phyloP scores from a whole-genome alignment of 2,113 vertebrate species.

The Poeciliopsis prolifica region DNA sequence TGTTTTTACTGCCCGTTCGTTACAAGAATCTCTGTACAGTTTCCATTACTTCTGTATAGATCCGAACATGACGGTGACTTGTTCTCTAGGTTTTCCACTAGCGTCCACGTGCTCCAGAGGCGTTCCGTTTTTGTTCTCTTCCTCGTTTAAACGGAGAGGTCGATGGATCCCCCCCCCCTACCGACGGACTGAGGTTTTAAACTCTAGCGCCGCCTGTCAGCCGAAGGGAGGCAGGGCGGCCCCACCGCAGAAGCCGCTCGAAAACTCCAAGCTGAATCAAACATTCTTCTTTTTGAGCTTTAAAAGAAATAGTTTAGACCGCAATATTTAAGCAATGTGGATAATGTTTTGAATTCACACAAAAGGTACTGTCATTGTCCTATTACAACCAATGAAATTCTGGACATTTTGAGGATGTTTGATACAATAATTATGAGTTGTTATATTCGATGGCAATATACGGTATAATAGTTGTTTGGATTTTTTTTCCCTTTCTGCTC shows the following conservation, averaged over 20 bases:
- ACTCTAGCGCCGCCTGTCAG: slow-evolving; percentile 33
- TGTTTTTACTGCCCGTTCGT: slow-evolving; percentile 70
- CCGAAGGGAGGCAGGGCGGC: slow-evolving; percentile 25
- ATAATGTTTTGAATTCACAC: slow-evolving; percentile 73
- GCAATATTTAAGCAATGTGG: slow-evolving; percentile 78
- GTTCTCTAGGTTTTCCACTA: slow-evolving; percentile 42
- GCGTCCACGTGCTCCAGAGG: slow-evolving; percentile 28
- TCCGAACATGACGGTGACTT: slow-evolving; percentile 54
- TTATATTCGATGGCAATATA: slow-evolving; percentile 77
- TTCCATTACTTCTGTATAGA: slow-evolving; percentile 71
- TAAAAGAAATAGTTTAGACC: slow-evolving; percentile 65
- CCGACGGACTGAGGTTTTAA: slow-evolving; percentile 41
- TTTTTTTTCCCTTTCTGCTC: slow-evolving; percentile 66
- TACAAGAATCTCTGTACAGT: slow-evolving; percentile 79
- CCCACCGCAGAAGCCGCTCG: slow-evolving; percentile 35
- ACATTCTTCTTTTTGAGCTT: slow-evolving; percentile 75
- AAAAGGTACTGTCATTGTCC: slow-evolving; percentile 72
- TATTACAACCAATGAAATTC: slow-evolving; percentile 75
- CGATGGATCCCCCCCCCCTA: slow-evolving; percentile 2
- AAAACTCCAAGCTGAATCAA: slow-evolving; percentile 38
- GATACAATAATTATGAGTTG: slow-evolving; percentile 71
- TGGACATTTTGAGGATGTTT: slow-evolving; percentile 75
- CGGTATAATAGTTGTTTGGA: slow-evolving; percentile 71
- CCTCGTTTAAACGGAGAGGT: background rate
- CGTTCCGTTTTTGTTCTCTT: slow-evolving; percentile 30